phyloP scores from a whole-genome alignment of 2,888 invertebrate species.

The Corythucha ciliata region DNA sequence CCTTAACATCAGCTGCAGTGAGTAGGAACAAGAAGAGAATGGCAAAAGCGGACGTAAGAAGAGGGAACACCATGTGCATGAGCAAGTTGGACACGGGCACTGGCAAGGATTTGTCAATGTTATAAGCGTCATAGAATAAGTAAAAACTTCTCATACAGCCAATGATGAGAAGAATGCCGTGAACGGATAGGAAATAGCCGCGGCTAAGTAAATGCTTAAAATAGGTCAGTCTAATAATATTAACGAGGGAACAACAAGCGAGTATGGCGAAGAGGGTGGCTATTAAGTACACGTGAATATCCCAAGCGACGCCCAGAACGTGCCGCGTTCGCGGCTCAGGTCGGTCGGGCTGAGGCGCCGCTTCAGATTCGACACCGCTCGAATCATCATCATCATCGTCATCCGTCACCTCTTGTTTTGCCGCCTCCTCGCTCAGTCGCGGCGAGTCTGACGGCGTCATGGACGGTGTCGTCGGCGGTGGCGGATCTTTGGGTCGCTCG shows the following conservation, averaged over 20 bases:
- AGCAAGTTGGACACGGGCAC: conserved; percentile 68
- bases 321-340: conserved; percentile 37
- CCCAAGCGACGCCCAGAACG: conserved; percentile 76
- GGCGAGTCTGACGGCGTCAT: conserved; percentile 23
- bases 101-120: conserved; percentile 70
- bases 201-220: conserved; percentile 77
- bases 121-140: conserved; percentile 85
- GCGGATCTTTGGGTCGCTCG: conserved; percentile 20
- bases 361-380: conserved; percentile 33
- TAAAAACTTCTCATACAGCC: conserved; percentile 77
- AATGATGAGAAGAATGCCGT: conserved; percentile 69
- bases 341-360: conserved; percentile 32
- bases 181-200: conserved; percentile 78
- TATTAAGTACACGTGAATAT: conserved; percentile 79
- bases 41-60: conserved; percentile 81
- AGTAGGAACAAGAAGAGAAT: conserved; percentile 76
- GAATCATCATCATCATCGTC: conserved; percentile 26
- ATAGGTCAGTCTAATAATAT: conserved; percentile 75
- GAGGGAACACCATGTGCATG: conserved; percentile 74
- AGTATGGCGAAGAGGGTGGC: conserved; percentile 76
- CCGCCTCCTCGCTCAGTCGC: conserved; percentile 26
- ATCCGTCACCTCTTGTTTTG: conserved; percentile 28
- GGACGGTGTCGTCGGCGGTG: conserved; percentile 12
- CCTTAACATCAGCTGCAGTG: conserved; percentile 54
- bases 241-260: conserved; percentile 75